Conservation (phyloP, 2,797 vertebrate species). For the Onychomys arenicola region DNA sequence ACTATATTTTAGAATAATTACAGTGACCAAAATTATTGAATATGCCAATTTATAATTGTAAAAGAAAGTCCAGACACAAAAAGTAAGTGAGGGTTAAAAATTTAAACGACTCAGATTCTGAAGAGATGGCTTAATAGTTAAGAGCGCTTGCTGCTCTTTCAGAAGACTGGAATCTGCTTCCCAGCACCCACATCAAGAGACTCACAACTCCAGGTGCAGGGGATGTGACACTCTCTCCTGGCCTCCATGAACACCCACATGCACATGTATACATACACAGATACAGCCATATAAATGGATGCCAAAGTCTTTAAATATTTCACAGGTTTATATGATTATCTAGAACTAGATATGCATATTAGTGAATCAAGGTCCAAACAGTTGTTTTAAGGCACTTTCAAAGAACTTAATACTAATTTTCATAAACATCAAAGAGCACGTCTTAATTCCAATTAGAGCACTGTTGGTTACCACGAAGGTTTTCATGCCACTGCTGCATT, state of each 20-base stretch:
- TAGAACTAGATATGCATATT: not conserved
- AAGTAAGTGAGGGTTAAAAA: not conserved
- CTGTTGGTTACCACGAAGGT: not conserved
- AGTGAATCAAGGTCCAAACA: not conserved
- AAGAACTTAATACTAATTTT: not conserved
- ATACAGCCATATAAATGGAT: not conserved
- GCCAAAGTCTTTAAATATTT: not conserved
- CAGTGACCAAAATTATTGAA: not conserved
- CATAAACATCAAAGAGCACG: not conserved
- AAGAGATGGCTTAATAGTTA: not conserved
- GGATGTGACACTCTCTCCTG: not conserved
- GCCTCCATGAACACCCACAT: not conserved
- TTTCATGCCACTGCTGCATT: not conserved
- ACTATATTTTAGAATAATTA: not conserved
- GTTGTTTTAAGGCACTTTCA: not conserved
- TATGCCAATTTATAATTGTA: not conserved
- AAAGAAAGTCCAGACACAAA: not conserved
- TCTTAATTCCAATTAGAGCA: not conserved
- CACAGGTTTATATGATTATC: not conserved
- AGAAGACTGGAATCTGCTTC: not conserved
- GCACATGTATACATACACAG: not conserved
- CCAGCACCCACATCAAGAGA: not conserved
- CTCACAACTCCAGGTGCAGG: not conserved
- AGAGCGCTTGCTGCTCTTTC: not conserved
- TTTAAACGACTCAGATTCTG: too few species aligned